Evolutionary conservation across 1,140 invertebrate species (phyloP).

Genomic region (Diprion similis): DNA sequence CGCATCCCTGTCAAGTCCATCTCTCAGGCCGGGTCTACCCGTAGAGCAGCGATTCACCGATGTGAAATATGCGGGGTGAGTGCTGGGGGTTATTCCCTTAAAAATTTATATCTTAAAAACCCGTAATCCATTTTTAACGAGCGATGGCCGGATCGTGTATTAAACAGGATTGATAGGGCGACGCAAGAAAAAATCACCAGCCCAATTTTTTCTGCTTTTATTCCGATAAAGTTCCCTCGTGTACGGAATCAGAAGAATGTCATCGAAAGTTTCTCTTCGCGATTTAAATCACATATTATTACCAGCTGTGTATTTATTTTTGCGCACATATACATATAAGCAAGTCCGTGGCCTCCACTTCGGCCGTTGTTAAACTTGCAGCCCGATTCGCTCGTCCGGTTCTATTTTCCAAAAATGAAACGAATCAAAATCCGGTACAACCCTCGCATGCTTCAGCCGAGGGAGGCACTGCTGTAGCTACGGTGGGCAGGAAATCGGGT

Average conservation of each 20-base stretch:
- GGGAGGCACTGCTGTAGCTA: not conserved
- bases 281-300: too few relatives aligned
- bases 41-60: too few relatives aligned
- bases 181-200: not conserved
- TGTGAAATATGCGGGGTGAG: not conserved
- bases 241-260: too few relatives aligned
- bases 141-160: not conserved
- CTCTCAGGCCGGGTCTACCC: not conserved
- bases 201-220: not conserved
- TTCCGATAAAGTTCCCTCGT: not conserved
- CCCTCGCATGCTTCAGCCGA: not conserved
- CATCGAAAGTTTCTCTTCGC: too few relatives aligned
- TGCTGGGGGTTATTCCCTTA: not conserved
- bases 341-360: too few relatives aligned
- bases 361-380: too few relatives aligned
- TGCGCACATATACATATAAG: too few relatives aligned
- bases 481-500: not conserved
- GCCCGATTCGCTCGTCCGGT: too few relatives aligned
- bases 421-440: not conserved
- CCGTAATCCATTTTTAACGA: not conserved
- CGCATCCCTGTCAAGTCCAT: not conserved
- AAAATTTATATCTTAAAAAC: constrained; percentile 4
- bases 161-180: not conserved
- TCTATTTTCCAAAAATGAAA: not conserved
- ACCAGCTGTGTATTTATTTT: too few relatives aligned